These are phyloP conservation scores for Xiphophorus hellerii DNA, from an alignment of 2,113 vertebrate genomes.

Conservation along the genomic window DNA sequence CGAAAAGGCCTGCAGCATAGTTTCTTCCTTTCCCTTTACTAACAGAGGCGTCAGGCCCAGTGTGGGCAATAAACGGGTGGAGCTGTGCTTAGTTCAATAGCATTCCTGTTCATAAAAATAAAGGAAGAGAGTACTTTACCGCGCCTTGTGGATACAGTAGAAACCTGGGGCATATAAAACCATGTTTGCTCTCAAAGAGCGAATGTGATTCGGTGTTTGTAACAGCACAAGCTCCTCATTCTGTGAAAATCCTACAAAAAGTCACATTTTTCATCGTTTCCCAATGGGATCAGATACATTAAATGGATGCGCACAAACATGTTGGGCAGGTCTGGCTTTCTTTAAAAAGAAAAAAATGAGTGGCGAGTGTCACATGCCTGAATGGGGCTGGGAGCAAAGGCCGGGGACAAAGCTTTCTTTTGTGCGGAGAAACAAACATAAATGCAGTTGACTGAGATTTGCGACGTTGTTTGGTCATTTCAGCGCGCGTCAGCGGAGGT, in stretches of 20 bases:
- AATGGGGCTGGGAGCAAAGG: conserved; percentile 47
- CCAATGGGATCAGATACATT: conserved; percentile 23
- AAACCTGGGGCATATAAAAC: conserved; percentile 28
- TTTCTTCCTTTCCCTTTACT: conserved; percentile 15
- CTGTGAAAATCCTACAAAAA: not conserved
- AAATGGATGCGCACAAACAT: conserved; percentile 32
- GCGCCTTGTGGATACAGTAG: conserved; percentile 27
- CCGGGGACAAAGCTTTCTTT: conserved; percentile 47
- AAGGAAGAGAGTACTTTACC: conserved; percentile 42
- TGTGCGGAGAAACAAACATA: conserved; percentile 25
- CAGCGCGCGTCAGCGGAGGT: not conserved
- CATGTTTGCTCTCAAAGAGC: conserved; percentile 8
- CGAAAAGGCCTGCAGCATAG: conserved; percentile 6
- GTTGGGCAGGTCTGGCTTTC: conserved; percentile 35
- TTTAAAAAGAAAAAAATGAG: not conserved
- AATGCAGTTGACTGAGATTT: not conserved
- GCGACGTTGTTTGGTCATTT: not conserved
- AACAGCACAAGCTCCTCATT: conserved; percentile 11
- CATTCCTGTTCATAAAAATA: conserved; percentile 8
- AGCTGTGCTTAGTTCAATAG: conserved; percentile 20
- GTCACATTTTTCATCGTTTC: not conserved
- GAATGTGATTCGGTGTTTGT: conserved; percentile 36
- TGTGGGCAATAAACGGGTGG: conserved; percentile 5
- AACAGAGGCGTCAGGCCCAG: conserved; percentile 10
- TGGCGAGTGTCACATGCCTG: conserved; percentile 57